Evolutionary conservation across 1,140 invertebrate genomes (phyloP), one percentile per base, ranked within the genome.

Genomic region (Temnothorax nylanderi): DNA sequence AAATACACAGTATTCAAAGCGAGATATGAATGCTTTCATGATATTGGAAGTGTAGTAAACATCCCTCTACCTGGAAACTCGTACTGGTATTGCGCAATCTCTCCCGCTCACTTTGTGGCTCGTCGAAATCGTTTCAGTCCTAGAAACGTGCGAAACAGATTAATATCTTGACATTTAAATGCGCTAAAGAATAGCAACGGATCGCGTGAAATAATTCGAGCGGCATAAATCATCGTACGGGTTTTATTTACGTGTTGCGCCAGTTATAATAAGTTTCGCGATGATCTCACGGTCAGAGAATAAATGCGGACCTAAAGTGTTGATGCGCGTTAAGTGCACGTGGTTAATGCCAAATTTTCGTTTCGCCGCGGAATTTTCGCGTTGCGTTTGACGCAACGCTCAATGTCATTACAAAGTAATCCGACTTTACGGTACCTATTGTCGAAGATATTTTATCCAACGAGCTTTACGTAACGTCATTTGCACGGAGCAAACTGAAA

Each of bases 281-380:
- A 71, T 81, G 77, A 81, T 71, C 34, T 81, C 77, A 81, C 16
- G 21, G 47, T 80, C 64, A 34, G 13, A 41, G 64, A 81, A 71
- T 81, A 81, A 81, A 81, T 34, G 32, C 64, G 34, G 65, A 67
- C 13, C 16, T 37, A 69, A 80, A 21, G 21, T 54, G 77, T 71
- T 81, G 47, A 81, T 69, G 32, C 44, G 6, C 44, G 10, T 77
- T 64, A 47, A 44, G 44, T 65, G 64, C 64, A 81, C 5, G 41
- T 44, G 77, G 34, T 16, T 71, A 81, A 81, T 81, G 77, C 77
- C 77, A 81, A 71, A 81, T 71, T 69, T 71, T 41, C 47, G 16
- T 54, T 18, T 21, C 47, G 77, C 41, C 32, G 13, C 26, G 3
- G 34, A 67, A 1, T 26, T 26, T 26, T 32, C 16, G 8, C 44